Percentiles rank a stretch among this genome's conserved stretches.
Evolutionary conservation across 2,888 invertebrate genomes (phyloP).

Genomic region (Celastrina argiolus): DNA sequence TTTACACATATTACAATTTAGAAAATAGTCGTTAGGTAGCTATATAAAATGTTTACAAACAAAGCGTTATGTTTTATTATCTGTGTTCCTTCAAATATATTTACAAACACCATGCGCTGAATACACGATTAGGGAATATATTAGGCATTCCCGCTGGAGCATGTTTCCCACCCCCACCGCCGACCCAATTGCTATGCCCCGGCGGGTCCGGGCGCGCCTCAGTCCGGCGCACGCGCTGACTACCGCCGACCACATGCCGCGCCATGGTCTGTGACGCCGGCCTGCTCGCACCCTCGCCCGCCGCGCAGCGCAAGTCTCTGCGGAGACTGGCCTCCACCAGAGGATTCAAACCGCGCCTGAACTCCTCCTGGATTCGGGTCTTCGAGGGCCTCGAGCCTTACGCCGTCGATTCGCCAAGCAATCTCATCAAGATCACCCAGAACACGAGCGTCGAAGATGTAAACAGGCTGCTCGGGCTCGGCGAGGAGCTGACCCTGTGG

Average conservation of each 20-base stretch:
- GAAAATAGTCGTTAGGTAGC: neutral
- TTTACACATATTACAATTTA: constrained; percentile 25
- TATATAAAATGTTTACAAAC: neutral
- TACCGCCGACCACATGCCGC: constrained; percentile 45
- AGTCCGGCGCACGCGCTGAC: constrained; percentile 56
- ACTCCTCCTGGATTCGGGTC: constrained; percentile 80
- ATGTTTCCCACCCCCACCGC: constrained; percentile 76
- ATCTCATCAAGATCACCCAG: constrained; percentile 76
- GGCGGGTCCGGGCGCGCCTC: constrained; percentile 54
- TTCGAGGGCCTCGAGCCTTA: constrained; percentile 77
- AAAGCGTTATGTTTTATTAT: neutral
- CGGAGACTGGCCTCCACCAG: constrained; percentile 73
- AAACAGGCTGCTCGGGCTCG: constrained; percentile 68
- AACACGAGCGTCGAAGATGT: constrained; percentile 77
- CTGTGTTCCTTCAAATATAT: neutral
- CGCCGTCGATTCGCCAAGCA: constrained; percentile 70
- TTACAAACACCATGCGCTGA: neutral
- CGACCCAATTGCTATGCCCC: constrained; percentile 73
- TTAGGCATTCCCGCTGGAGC: constrained; percentile 66
- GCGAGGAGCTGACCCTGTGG: constrained; percentile 71
- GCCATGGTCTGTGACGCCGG: constrained; percentile 72
- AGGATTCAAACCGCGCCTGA: constrained; percentile 60
- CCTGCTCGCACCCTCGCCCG: constrained; percentile 71
- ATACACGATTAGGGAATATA: constrained; percentile 47
- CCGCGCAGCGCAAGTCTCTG: constrained; percentile 64